Conservation (phyloP, 2,888 invertebrate species). For the Embidobia sp. region DNA sequence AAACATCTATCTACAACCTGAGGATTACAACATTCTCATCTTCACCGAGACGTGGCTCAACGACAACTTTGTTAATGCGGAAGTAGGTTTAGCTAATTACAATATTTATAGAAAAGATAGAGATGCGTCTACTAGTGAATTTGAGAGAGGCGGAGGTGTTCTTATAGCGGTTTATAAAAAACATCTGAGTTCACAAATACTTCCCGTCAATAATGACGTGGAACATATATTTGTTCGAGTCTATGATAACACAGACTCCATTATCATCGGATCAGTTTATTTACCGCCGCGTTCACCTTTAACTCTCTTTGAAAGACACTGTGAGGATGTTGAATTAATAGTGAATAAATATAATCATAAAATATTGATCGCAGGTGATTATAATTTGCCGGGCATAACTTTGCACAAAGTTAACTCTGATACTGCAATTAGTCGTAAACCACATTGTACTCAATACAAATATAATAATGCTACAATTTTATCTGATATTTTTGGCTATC, state of each 20-base stretch:
- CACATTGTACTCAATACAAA: not conserved
- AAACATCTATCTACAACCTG: not conserved
- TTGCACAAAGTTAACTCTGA: not conserved
- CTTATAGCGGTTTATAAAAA: conserved; percentile 3
- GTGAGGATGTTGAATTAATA: conserved; percentile 3
- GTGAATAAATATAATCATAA: not conserved
- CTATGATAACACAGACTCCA: not conserved
- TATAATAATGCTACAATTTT: conserved; percentile 1
- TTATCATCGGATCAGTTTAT: conserved; percentile 17
- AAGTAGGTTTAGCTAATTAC: not conserved
- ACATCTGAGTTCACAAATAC: not conserved
- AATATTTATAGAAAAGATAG: not conserved
- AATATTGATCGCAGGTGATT: not conserved
- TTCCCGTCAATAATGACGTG: not conserved
- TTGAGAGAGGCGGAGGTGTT: conserved; percentile 4
- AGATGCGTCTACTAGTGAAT: not conserved
- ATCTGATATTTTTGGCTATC: not conserved
- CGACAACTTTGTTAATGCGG: not conserved
- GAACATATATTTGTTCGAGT: not conserved
- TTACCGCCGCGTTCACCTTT: conserved; percentile 3
- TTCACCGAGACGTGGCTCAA: conserved; percentile 13
- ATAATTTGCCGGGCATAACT: conserved; percentile 12
- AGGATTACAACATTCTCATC: not conserved
- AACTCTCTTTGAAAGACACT: conserved; percentile 1
- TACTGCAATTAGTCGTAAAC: not conserved